A percentile compares a stretch with the other conserved stretches of the same genome.
Evolutionary conservation across 2,888 invertebrate genomes (phyloP).

Genomic region (Subacronicta megacephala): DNA sequence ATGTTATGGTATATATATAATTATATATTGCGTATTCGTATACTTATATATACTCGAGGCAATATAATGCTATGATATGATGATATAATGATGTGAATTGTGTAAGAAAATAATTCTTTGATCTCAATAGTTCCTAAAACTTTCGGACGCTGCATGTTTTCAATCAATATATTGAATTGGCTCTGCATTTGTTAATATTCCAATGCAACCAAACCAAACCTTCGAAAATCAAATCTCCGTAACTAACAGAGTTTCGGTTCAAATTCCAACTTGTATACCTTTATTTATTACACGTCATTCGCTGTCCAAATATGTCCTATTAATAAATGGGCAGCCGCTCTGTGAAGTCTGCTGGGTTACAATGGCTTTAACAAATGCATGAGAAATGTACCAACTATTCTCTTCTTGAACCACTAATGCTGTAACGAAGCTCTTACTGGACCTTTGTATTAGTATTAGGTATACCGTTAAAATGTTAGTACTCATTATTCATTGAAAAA

Average conservation of each 20-base stretch:
- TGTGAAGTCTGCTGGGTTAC: constrained; percentile 60
- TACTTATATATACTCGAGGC: constrained; percentile 42
- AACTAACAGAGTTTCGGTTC: constrained; percentile 52
- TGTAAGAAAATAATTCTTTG: constrained; percentile 47
- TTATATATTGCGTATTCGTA: constrained; percentile 62
- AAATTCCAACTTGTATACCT: constrained; percentile 63
- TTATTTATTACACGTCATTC: constrained; percentile 79
- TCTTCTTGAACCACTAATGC: constrained; percentile 51
- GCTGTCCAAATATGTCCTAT: constrained; percentile 85
- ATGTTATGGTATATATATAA: constrained; percentile 52
- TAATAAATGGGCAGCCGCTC: constrained; percentile 79
- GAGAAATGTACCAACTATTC: constrained; percentile 69
- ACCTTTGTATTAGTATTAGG: constrained; percentile 29
- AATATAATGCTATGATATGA: constrained; percentile 54
- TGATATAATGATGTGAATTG: constrained; percentile 62
- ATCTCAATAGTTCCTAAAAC: no score
- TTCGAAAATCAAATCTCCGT: constrained; percentile 43
- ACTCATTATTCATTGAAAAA: constrained; percentile 23
- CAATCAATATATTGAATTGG: no score
- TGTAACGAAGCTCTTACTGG: constrained; percentile 31
- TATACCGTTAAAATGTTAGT: constrained; percentile 15
- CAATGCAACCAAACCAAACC: constrained; percentile 21
- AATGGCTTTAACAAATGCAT: constrained; percentile 76
- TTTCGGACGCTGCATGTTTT: no score
- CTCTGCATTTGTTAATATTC: no score